Percentiles rank a stretch among this genome's conserved stretches.
Evolutionary conservation across 2,113 vertebrate genomes (phyloP).

Genomic region (Toxotes jaculatrix): DNA sequence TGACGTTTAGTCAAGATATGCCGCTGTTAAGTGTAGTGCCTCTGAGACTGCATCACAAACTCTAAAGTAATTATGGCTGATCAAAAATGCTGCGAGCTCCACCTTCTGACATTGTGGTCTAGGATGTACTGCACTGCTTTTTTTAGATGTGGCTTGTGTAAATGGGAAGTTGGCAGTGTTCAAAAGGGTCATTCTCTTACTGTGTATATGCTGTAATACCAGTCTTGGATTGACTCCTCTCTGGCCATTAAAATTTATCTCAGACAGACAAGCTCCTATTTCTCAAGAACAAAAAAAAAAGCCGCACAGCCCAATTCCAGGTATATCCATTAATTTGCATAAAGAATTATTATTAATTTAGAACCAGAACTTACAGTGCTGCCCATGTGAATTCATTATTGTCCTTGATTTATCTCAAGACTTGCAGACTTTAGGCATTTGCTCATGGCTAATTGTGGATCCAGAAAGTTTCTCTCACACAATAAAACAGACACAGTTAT

Average conservation of each 20-base stretch:
- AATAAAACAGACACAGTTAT: conserved; percentile 36
- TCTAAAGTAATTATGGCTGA: conserved; percentile 21
- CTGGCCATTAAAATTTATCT: conserved; percentile 28
- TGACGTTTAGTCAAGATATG: conserved; percentile 41
- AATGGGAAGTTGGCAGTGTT: conserved; percentile 51
- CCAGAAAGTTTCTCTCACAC: conserved; percentile 14
- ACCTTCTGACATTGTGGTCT: conserved; percentile 46
- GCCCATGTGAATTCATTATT: conserved; percentile 53
- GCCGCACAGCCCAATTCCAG: conserved; percentile 43
- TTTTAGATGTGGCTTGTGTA: conserved; percentile 49
- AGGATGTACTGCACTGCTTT: conserved; percentile 26
- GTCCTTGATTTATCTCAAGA: conserved; percentile 48
- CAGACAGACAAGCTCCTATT: conserved; percentile 13
- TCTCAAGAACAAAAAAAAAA: conserved; percentile 31
- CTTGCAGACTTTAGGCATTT: conserved; percentile 15
- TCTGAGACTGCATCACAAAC: conserved; percentile 16
- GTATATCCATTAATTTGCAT: conserved; percentile 38
- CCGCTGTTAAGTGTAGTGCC: conserved; percentile 14
- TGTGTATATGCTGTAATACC: conserved; percentile 33
- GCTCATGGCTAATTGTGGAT: conserved; percentile 35
- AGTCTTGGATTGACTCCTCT: conserved; percentile 32
- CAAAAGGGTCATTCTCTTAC: conserved; percentile 30
- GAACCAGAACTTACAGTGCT: conserved; percentile 27
- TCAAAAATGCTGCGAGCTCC: conserved; percentile 35
- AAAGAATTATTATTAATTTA: conserved; percentile 35